phyloP scores from a whole-genome alignment of 2,113 vertebrate species.

The Mesitornis unicolor region DNA sequence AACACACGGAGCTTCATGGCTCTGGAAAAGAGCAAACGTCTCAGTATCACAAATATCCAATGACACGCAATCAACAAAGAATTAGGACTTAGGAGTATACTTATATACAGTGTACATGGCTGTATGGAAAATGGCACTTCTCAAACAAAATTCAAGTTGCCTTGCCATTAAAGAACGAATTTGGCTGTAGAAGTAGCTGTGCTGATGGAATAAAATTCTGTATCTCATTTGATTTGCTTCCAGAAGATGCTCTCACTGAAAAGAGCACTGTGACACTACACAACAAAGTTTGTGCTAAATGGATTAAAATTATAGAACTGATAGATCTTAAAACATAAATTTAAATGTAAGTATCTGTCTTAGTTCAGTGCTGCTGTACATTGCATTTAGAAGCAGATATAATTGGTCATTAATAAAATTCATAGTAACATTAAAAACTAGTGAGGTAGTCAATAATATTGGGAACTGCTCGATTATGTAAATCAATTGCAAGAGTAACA shows the following conservation, averaged over 20 bases:
- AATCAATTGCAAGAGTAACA: neutral
- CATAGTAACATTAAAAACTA: conserved; percentile 19
- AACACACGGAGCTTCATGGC: neutral
- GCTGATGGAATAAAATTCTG: neutral
- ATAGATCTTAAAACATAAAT: conserved; percentile 14
- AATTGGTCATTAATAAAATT: conserved; percentile 32
- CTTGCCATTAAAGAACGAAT: neutral
- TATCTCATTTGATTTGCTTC: conserved; percentile 19
- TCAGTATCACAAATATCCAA: neutral
- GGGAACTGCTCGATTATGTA: neutral
- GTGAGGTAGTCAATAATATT: conserved; percentile 11
- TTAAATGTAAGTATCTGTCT: conserved; percentile 8
- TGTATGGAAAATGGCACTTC: neutral
- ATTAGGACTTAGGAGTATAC: neutral
- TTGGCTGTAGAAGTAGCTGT: neutral
- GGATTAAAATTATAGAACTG: conserved; percentile 36
- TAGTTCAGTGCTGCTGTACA: neutral
- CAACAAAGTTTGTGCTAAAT: conserved; percentile 21
- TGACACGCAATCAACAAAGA: neutral
- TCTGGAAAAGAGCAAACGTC: neutral
- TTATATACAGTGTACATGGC: neutral
- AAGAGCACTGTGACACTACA: neutral
- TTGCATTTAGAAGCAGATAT: conserved; percentile 5
- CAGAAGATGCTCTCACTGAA: conserved; percentile 21
- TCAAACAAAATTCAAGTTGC: neutral